A percentile compares a stretch with the other conserved stretches of the same genome.
phyloP scores from a whole-genome alignment of 2,888 invertebrate genomes.

The Nymphalis urticae region DNA sequence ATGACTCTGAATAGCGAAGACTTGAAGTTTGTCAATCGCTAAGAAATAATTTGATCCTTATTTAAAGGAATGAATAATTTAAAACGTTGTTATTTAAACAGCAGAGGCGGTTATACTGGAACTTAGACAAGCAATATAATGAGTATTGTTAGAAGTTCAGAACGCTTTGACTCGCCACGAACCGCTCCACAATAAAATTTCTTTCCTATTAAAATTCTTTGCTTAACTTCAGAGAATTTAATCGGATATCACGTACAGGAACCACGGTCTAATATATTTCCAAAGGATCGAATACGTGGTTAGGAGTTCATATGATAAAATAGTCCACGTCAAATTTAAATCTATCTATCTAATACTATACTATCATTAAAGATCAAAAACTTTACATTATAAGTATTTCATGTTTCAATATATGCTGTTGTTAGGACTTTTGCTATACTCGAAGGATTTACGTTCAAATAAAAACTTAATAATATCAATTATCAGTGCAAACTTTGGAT shows the following conservation, averaged over 20 bases:
- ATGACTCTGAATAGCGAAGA: slow-evolving; percentile 33
- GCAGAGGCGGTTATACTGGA: slow-evolving; percentile 30
- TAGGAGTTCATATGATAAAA: slow-evolving; percentile 11
- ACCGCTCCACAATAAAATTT: slow-evolving; percentile 56
- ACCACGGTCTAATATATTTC: slow-evolving; percentile 29
- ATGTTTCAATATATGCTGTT: too few relatives aligned
- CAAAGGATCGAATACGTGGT: slow-evolving; percentile 14
- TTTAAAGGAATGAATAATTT: slow-evolving; percentile 39
- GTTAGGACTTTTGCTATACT: too few relatives aligned
- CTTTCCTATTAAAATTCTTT: slow-evolving; percentile 75
- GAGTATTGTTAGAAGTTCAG: slow-evolving; percentile 58
- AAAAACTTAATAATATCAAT: too few relatives aligned
- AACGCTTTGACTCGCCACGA: slow-evolving; percentile 62
- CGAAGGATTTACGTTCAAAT: too few relatives aligned
- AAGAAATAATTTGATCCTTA: slow-evolving; percentile 38
- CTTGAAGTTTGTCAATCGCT: slow-evolving; percentile 36
- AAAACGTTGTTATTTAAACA: slow-evolving; percentile 36
- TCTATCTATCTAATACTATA: background rate
- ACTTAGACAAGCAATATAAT: slow-evolving; percentile 41
- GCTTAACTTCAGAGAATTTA: slow-evolving; percentile 59
- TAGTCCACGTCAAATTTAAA: slow-evolving; percentile 10
- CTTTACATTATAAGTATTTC: background rate
- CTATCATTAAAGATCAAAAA: background rate
- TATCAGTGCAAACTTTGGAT: too few relatives aligned
- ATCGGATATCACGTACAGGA: slow-evolving; percentile 38